Base-by-base conservation (phyloP, 1,140 invertebrate species). In the Anadara kagoshimensis region DNA sequence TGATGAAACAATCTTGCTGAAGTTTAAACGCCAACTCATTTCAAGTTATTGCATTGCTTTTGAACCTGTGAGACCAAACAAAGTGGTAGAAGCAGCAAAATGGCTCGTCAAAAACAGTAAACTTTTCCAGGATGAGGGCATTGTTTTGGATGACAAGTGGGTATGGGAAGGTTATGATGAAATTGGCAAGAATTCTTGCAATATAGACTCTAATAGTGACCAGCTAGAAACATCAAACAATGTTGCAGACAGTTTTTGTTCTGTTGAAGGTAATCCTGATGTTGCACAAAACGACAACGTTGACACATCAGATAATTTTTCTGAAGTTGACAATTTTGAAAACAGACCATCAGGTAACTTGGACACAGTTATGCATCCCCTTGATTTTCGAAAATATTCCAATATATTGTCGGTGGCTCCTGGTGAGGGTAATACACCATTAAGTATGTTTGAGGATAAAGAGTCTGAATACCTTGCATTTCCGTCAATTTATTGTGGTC, bases 41-140 rank as follows among this genome's bases (percentile, higher is more conserved):
- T 78, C 65, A 29, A 74, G 66, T 20, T 26, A 36, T 49, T 20
- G 57, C 24, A 67, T 64, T 51, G 44, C 65, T 61, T 68, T 29
- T 73, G 69, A 77, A 67, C 73, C 73, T 73, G 59, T 78, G 0
- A 36, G 71, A 22, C 76, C 76, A 49, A n/a, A 59, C 24, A 57
- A 59, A 56, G 67, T 63, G 51, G 0, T 73, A 10, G 44, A 59
- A 29, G 72, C 72, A 11, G 36, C 57, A 14, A 41, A 54, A 16
- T 69, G 44, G 14, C 58, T 78, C 1, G 1, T 70, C 26, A 5
- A 65, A 57, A 74, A 78, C 41, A 10, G 43, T 8, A n/a, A 62
- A 16, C 68, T 62, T 44, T 12, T 8, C 43, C 7, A 67, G 4
- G 26, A 68, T 68, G 58, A 61, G 5, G 20, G 18, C 29, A 18